phyloP scores from a whole-genome alignment of 2,797 vertebrate species.

The Paguma larvata region DNA sequence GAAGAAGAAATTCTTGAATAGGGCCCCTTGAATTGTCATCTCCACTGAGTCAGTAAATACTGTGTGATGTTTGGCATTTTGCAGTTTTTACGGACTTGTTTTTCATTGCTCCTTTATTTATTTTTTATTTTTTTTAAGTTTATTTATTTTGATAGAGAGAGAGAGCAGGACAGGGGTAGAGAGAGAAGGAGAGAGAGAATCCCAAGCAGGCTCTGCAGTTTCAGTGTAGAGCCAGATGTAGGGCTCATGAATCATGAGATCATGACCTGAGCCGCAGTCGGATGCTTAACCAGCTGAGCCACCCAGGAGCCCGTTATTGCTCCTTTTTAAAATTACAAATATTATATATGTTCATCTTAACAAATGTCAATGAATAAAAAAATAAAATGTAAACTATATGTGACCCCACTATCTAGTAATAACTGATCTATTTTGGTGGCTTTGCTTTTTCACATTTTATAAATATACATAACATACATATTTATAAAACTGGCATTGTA shows the following conservation, averaged over 20 bases:
- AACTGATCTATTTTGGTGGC: not conserved
- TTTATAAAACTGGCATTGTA: not conserved
- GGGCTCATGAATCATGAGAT: too few species aligned
- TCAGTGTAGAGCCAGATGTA: too few species aligned
- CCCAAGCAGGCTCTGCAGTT: too few species aligned
- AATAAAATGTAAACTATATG: not conserved
- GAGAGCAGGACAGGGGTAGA: too few species aligned
- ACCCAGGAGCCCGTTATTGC: not conserved
- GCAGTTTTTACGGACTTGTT: not conserved
- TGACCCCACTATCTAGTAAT: not conserved
- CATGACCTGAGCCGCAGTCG: too few species aligned
- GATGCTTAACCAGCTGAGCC: too few species aligned
- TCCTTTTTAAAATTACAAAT: not conserved
- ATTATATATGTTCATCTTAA: not conserved
- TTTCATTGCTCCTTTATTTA: not conserved
- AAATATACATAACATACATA: not conserved
- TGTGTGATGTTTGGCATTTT: not conserved
- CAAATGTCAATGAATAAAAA: not conserved
- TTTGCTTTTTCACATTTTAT: slow-evolving; percentile 29
- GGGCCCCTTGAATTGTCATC: not conserved
- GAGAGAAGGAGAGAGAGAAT: too few species aligned
- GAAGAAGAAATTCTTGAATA: not conserved
- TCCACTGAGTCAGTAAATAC: not conserved
- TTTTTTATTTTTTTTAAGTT: not conserved
- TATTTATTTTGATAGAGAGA: not conserved